A percentile compares a stretch with the other conserved stretches of the same genome.
Conservation (phyloP, 2,888 invertebrate genomes). For the Oscheius sp. region DNA sequence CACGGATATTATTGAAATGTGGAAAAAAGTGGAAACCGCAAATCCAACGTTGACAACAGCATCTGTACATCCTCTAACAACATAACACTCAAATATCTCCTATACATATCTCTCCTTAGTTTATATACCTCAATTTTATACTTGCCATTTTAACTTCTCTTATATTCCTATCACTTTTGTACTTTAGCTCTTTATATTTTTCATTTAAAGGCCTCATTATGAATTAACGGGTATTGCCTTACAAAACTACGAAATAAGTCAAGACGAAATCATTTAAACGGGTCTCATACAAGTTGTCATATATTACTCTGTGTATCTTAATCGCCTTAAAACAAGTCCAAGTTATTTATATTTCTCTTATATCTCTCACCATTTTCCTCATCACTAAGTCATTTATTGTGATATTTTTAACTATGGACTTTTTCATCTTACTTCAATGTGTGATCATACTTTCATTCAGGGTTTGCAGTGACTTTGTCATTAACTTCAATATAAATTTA, state of each 20-base stretch:
- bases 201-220: neutral
- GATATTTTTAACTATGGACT: neutral
- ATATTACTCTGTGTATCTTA: constrained; percentile 4
- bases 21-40: constrained; percentile 34
- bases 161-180: constrained; percentile 19
- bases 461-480: constrained; percentile 21
- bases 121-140: constrained; percentile 11
- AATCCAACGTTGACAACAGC: neutral
- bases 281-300: constrained; percentile 10
- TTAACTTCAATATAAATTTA: neutral
- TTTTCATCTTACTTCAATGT: neutral
- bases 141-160: constrained; percentile 16
- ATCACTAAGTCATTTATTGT: neutral
- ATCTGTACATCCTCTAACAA: constrained; percentile 5
- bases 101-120: neutral
- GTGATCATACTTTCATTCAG: constrained; percentile 18
- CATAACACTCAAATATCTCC: neutral
- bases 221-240: neutral
- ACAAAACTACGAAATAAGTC: neutral
- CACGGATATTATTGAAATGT: constrained; percentile 32
- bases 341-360: neutral
- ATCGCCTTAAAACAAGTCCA: constrained; percentile 11
- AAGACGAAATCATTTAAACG: neutral
- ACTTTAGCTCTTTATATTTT: neutral
- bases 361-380: neutral